Percentiles rank a stretch among this genome's conserved stretches.
Conservation (phyloP, 1,140 invertebrate genomes). For the Heliconius himera region DNA sequence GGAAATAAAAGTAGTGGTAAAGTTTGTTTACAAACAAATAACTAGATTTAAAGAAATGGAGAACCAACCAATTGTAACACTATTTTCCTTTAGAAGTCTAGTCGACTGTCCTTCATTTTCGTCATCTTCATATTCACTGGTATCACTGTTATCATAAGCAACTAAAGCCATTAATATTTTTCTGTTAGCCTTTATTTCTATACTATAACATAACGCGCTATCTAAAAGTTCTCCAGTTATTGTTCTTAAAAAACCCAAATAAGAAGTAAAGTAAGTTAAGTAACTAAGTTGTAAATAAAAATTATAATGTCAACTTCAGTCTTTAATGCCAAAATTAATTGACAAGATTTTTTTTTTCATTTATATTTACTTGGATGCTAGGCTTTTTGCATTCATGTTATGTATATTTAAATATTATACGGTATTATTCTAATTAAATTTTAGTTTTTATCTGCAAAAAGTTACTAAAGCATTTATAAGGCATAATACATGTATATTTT, state of each 20-base stretch:
- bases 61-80: neutral
- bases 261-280: neutral
- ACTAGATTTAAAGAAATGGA: neutral
- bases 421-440: too few species aligned
- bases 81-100: conserved; percentile 7
- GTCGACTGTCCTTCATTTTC: conserved; percentile 17
- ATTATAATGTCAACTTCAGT: neutral
- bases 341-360: neutral
- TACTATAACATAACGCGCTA: neutral
- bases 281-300: neutral
- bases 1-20: neutral
- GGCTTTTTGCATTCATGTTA: too few species aligned
- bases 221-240: neutral
- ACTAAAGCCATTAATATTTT: conserved; percentile 69
- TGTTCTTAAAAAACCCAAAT: neutral
- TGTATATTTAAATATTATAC: too few species aligned
- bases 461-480: too few species aligned
- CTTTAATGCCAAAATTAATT: neutral
- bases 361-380: too few species aligned
- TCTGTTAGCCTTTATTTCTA: neutral
- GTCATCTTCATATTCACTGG: conserved; percentile 74
- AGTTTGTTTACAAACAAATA: neutral
- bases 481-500: too few species aligned
- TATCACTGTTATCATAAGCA: conserved; percentile 76
- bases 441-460: too few species aligned